phyloP scores from a whole-genome alignment of 2,113 vertebrate species.

The Piprites chloris region DNA sequence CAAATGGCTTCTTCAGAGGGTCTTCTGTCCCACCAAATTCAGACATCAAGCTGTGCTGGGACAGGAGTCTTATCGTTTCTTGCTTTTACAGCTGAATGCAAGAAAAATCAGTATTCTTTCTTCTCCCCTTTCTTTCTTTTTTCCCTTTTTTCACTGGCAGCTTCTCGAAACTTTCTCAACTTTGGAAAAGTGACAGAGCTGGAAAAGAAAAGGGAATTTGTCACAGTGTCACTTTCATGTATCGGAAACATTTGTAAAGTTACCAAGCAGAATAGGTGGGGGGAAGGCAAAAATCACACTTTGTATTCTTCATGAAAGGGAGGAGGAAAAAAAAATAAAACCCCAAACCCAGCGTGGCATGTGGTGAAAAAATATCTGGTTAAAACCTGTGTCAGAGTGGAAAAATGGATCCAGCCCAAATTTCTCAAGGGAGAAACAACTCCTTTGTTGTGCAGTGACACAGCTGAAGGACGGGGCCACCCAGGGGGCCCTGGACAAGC shows the following conservation, averaged over 20 bases:
- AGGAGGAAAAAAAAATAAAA: not conserved
- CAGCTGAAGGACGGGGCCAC: accelerated
- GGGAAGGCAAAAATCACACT: not conserved
- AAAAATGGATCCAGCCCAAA: not conserved
- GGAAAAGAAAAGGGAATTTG: conserved; percentile 25
- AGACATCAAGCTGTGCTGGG: not conserved
- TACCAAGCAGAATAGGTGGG: not conserved
- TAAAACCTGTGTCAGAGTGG: not conserved
- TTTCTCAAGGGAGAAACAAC: not conserved
- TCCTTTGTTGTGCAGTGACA: not conserved
- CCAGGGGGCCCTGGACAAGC: not conserved
- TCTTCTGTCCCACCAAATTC: not conserved
- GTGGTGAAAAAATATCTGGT: not conserved
- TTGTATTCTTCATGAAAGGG: not conserved
- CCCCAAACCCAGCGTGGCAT: not conserved
- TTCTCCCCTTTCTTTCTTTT: not conserved
- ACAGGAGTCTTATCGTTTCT: not conserved
- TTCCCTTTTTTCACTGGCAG: not conserved
- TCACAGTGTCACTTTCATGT: conserved; percentile 17
- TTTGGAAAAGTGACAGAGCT: not conserved
- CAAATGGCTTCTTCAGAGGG: not conserved
- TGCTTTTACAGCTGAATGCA: not conserved
- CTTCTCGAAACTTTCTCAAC: not conserved
- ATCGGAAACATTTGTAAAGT: conserved; percentile 15
- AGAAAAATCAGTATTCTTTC: not conserved